phyloP scores from a whole-genome alignment of 2,888 invertebrate species.

The Chloroclysta siterata region DNA sequence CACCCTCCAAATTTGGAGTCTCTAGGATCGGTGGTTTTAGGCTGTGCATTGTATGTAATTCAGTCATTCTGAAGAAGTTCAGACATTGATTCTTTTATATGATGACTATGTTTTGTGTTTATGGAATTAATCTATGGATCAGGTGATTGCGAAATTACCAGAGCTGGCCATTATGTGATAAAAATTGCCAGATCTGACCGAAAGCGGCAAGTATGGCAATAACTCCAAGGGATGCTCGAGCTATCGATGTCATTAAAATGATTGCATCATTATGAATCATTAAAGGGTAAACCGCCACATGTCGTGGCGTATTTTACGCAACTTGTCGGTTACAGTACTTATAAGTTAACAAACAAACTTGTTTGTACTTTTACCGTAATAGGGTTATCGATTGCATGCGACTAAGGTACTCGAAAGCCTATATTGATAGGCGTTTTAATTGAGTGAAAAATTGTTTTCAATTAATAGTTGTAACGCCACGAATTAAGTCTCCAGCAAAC shows the following conservation, averaged over 20 bases:
- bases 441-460: neutral
- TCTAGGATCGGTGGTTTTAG: too few species aligned
- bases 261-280: constrained; percentile 72
- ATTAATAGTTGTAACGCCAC: too few species aligned
- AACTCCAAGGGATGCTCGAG: constrained; percentile 26
- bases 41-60: too few species aligned
- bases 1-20: too few species aligned
- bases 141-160: too few species aligned
- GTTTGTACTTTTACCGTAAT: constrained; percentile 24
- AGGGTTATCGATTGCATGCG: constrained; percentile 31
- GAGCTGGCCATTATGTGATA: neutral
- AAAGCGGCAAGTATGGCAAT: constrained; percentile 38
- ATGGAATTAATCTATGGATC: too few species aligned
- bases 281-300: constrained; percentile 62
- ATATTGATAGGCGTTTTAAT: neutral
- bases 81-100: too few species aligned
- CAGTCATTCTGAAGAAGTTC: too few species aligned
- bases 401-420: constrained; percentile 16
- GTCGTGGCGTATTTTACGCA: constrained; percentile 37
- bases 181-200: constrained; percentile 9
- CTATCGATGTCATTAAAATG: constrained; percentile 59
- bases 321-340: constrained; percentile 28
- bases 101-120: too few species aligned
- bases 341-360: constrained; percentile 26
- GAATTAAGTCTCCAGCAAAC: too few species aligned